Evolutionary conservation across 2,888 invertebrate genomes (phyloP), one percentile per base, ranked within the genome.

Genomic region (Diadromus collaris): DNA sequence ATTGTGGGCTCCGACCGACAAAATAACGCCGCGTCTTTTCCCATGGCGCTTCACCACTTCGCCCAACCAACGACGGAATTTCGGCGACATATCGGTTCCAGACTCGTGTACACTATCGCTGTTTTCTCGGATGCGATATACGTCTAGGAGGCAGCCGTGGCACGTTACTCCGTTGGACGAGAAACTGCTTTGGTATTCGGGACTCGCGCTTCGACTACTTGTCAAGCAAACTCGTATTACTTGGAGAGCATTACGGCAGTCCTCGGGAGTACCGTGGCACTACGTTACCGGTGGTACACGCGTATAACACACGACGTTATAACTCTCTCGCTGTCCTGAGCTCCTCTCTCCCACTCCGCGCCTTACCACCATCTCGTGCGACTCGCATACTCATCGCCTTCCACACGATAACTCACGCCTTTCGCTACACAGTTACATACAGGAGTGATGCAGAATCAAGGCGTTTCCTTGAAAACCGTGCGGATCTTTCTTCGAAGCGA

Each of bases 161-260:
- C 48, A 38, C 61, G 32, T 38, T 5, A 16, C 41, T 19, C 21
- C 44, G 13, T 44, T 6, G 60, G 34, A 70, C 38, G 44, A 38
- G 54, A 19, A 46, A 38, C 67, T 67, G 71, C 67, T 79, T 75
- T 68, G 56, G 75, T 79, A 79, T 71, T 75, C 75, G 78, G 68
- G 80, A 63, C 85, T 83, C 85, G 84, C 84, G 81, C 83, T 79
- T 79, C 83, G 84, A 86, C 86, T 87, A 88, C 89, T 89, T 88
- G 87, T 88, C 88, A 88, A 87, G 86, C 86, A 86, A 88, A 88
- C 87, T 87, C 85, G 82, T 84, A 85, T 88, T 87, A 87, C 85
- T 87, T 84, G 83, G 80, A 48, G 67, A 82, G 83, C 82, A 86
- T 85, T 86, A 85, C 84, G 80, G 81, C 75, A 81, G 79, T 81